Percentiles rank a stretch among this genome's conserved stretches.
Conservation (phyloP, 2,888 invertebrate genomes). For the Cheilosia variabilis region DNA sequence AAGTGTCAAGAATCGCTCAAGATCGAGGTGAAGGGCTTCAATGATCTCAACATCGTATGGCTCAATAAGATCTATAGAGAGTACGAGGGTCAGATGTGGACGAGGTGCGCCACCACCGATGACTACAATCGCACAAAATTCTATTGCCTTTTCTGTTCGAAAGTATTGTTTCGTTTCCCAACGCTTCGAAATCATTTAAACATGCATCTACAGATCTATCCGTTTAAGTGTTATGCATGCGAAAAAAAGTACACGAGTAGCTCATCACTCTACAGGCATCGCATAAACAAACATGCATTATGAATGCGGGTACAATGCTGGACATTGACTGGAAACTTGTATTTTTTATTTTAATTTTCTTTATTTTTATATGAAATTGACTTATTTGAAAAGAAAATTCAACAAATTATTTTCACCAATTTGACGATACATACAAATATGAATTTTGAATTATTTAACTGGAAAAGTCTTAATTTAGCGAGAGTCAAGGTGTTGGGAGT, state of each 20-base stretch:
- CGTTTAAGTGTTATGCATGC: constrained; percentile 60
- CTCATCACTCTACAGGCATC: constrained; percentile 38
- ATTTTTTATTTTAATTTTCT: background rate
- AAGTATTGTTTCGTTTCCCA: constrained; percentile 24
- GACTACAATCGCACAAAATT: constrained; percentile 21
- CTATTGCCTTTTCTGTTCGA: constrained; percentile 47
- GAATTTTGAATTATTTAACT: background rate
- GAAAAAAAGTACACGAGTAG: constrained; percentile 45
- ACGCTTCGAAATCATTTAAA: constrained; percentile 43
- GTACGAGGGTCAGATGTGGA: constrained; percentile 57
- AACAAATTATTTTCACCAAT: background rate
- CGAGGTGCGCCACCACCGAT: background rate
- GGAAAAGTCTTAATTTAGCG: too few species aligned
- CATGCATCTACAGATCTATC: constrained; percentile 54
- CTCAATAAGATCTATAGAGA: constrained; percentile 40
- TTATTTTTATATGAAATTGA: constrained; percentile 23
- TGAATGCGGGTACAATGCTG: constrained; percentile 2
- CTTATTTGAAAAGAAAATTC: constrained; percentile 17
- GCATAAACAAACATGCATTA: constrained; percentile 15
- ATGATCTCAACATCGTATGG: constrained; percentile 43
- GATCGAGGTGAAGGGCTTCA: constrained; percentile 52
- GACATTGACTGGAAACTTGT: constrained; percentile 1
- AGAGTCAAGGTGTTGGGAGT: too few species aligned
- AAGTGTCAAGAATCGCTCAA: constrained; percentile 10
- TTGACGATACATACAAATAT: background rate